Base-by-base conservation (phyloP, 2,113 vertebrate species). In the Paedocypris sp. region DNA sequence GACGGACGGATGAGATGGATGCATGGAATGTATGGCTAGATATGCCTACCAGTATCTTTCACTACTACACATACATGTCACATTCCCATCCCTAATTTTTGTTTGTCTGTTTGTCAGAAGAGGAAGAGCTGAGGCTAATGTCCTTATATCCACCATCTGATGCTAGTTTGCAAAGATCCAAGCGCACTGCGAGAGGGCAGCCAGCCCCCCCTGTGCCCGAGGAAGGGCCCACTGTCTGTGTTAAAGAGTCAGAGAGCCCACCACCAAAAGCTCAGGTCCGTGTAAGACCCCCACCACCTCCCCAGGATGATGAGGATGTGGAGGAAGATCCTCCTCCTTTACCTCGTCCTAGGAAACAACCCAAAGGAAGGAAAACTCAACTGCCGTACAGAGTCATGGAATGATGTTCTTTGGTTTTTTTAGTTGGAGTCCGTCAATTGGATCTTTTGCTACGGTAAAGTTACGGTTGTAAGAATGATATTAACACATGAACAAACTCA, bases 301-400 rank as follows among this genome's bases (percentile, higher is more conserved):
- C 64, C 0, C 15, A 49, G 0, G n/a, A 3, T 0, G 33, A 65
- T 0, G 68, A 67, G 0, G 33, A 65, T 0, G 68, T 66, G 0
- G 79, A 82, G 12, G 53, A 57, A 10, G 13, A 66, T 5, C 73
- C 72, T 15, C 83, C 82, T 69, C 82, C 82, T 39, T 70, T 81
- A 41, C 83, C 83, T 62, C 75, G 79, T 29, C 82, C 83, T 19
- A 77, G 83, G 45, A 83, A 71, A 46, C 79, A 66, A 10, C 29
- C 11, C 5, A 15, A 57, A 0, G 6, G 5, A 3, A 64, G 33
- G 50, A 68, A 25, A 3, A 5, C 2, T 11, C 16, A 59, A 50
- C 45, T 29, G 18, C 39, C 53, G 15, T 57, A 57, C 18, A 16
- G 1, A 18, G 59, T 25, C 6, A 31, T 46, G 39, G 42, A 51